Conservation (phyloP, 2,888 invertebrate genomes). For the Lordiphosa fenestrarum region DNA sequence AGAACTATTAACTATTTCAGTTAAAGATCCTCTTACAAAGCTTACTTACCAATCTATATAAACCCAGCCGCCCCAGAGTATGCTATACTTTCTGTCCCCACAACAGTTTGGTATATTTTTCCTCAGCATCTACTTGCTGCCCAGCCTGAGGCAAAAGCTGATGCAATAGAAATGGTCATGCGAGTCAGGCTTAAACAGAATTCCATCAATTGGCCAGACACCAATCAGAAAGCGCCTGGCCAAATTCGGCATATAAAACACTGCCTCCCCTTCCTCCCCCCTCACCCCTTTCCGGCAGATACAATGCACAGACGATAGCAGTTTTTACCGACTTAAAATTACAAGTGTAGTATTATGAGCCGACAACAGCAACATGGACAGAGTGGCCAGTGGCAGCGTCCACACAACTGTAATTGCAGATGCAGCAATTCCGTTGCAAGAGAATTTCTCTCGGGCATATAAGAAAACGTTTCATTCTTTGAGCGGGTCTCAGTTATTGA, state of each 20-base stretch:
- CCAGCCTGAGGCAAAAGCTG: slow-evolving; percentile 45
- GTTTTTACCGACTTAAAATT: slow-evolving; percentile 28
- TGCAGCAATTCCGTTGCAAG: slow-evolving; percentile 62
- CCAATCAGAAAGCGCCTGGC: slow-evolving; percentile 27
- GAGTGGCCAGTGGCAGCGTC: slow-evolving; percentile 8
- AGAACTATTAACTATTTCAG: no score
- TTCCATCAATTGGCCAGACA: slow-evolving; percentile 38
- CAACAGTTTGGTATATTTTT: no score
- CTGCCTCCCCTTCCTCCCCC: background rate
- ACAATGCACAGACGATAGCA: slow-evolving; percentile 11
- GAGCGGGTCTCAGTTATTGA: slow-evolving; percentile 44
- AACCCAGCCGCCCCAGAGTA: no score
- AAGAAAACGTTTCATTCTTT: slow-evolving; percentile 51
- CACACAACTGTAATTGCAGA: slow-evolving; percentile 64
- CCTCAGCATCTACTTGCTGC: background rate
- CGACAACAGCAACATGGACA: slow-evolving; percentile 20
- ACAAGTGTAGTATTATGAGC: slow-evolving; percentile 52
- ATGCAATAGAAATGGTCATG: slow-evolving; percentile 62
- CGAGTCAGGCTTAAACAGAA: slow-evolving; percentile 54
- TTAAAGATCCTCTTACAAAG: no score
- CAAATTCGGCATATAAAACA: slow-evolving; percentile 32
- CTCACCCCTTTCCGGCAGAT: background rate
- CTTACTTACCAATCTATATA: no score
- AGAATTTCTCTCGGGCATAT: slow-evolving; percentile 64
- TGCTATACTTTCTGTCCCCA: no score